Evolutionary conservation across 2,888 invertebrate species (phyloP).

Genomic region (Ectemnius continuus): DNA sequence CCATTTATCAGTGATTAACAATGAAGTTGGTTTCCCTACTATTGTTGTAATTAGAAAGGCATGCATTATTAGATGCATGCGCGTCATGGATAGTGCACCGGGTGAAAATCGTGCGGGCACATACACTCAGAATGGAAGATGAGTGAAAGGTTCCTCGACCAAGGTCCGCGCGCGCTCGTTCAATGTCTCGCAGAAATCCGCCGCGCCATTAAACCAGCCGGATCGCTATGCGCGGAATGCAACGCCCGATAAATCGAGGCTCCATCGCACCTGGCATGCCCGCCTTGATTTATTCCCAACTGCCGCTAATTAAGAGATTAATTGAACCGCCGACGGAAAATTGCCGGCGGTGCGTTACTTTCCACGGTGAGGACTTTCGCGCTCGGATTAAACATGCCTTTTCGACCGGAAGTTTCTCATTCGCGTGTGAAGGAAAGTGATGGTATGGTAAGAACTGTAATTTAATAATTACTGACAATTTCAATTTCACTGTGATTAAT

Average conservation of each 20-base stretch:
- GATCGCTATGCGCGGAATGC: conserved; percentile 8
- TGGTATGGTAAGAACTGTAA: too few relatives aligned
- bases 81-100: conserved; percentile 16
- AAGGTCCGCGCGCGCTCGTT: conserved; percentile 52
- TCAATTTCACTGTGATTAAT: too few relatives aligned
- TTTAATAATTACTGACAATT: too few relatives aligned
- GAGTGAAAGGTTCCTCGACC: conserved; percentile 62
- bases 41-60: conserved; percentile 54
- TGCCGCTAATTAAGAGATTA: conserved; percentile 34
- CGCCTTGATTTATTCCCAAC: conserved; percentile 34
- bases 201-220: conserved; percentile 38
- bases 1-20: too few relatives aligned
- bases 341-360: not conserved
- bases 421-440: too few relatives aligned
- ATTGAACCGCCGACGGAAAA: conserved; percentile 25
- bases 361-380: not conserved
- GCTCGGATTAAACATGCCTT: too few relatives aligned
- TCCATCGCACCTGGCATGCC: not conserved
- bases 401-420: too few relatives aligned
- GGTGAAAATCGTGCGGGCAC: conserved; percentile 58
- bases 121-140: conserved; percentile 55
- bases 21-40: too few relatives aligned
- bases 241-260: conserved; percentile 37
- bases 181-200: conserved; percentile 49
- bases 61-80: conserved; percentile 32